phyloP scores from a whole-genome alignment of 2,797 vertebrate species.

The Clarias platycephalus region DNA sequence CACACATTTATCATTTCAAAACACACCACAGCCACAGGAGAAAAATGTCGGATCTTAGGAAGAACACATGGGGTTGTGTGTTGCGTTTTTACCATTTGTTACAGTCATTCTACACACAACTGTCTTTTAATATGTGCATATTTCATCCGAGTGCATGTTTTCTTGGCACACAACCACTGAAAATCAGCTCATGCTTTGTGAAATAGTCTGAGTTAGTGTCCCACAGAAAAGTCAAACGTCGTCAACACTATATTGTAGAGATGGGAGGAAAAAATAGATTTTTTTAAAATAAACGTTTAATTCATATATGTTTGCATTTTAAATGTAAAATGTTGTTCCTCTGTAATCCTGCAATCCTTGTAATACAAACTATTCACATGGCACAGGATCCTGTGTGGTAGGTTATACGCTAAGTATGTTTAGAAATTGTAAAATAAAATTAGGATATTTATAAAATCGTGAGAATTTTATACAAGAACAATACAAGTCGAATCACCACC shows the following conservation, averaged over 20 bases:
- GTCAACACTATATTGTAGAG: not conserved
- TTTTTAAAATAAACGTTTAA: no score
- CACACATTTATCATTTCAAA: conserved; percentile 37
- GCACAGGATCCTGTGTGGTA: no score
- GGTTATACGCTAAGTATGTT: no score
- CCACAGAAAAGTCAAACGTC: not conserved
- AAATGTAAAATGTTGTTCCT: no score
- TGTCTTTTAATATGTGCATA: conserved; percentile 1
- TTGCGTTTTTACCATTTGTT: not conserved
- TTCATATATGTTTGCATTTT: no score
- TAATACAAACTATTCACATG: no score
- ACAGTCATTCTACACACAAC: not conserved
- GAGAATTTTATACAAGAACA: no score
- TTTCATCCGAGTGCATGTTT: not conserved
- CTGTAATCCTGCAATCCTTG: no score
- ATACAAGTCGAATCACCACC: no score
- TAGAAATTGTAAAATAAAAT: no score
- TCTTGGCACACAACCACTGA: not conserved
- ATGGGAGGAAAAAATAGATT: no score
- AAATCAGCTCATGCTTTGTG: not conserved
- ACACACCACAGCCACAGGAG: conserved; percentile 26
- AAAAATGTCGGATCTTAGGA: not conserved
- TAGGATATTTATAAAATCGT: no score
- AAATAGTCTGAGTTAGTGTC: not conserved
- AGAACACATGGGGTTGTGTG: conserved; percentile 2